Base-by-base conservation (phyloP, 2,888 invertebrate species). In the Lysandra bellargus region DNA sequence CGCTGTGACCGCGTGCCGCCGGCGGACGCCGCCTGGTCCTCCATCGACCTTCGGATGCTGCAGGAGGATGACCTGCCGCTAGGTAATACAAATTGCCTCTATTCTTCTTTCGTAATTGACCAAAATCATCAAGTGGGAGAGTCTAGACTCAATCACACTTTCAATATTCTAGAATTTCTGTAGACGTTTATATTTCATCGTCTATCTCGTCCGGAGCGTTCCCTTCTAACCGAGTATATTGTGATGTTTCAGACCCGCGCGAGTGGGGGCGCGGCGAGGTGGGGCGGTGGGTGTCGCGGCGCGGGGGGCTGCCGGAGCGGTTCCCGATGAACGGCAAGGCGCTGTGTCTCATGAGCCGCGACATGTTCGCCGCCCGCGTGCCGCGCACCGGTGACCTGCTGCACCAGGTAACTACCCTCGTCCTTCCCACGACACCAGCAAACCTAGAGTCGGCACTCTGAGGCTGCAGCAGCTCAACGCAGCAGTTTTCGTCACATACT, bases 311-410 rank as follows among this genome's bases (percentile, higher is more conserved):
- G 0, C 95, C 96, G 0, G 95, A 95, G 80, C 92, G 97, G 82
- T 97, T 97, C 90, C 96, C 96, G 0, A 97, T 97, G 97, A 97
- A 97, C 89, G 97, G 97, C 78, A 97, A 97, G 89, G 97, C 97
- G 0, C 90, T 97, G 5, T 97, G 97, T 83, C 95, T 97, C 79
- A 97, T 97, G 97, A 95, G 96, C n/a, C 93, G 95, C 14, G 96
- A 96, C 78, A 97, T 97, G 97, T 97, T 97, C 90, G 93, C 96
- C 1, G 95, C 95, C 81, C 90, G 97, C 73, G 97, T 97, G 60
- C 97, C 97, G 0, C 88, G 95, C 1, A 96, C 96, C 0, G 97
- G 97, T 12, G 96, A 96, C 86, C 89, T 95, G 80, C 90, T 97
- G 72, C 96, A 97, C 87, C 96, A 96, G 91, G 97, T 93, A 60